These are phyloP conservation scores for Drosophila lacertosa DNA, from an alignment of 1,140 invertebrate genomes.

Conservation along the genomic window DNA sequence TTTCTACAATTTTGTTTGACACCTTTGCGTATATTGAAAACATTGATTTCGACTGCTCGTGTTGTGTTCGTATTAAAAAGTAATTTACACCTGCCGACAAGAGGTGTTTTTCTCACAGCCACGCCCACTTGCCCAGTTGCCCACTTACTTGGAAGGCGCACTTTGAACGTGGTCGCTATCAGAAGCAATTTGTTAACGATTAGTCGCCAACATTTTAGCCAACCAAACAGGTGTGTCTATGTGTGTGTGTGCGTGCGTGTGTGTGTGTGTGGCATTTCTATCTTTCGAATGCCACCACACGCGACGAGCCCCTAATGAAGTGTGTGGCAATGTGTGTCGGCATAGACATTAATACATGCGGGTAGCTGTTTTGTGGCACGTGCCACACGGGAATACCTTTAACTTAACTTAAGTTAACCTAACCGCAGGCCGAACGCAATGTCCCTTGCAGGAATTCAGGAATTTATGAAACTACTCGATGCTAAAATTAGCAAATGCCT, in stretches of 20 bases:
- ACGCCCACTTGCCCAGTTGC: conserved; percentile 21
- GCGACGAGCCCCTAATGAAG: conserved; percentile 34
- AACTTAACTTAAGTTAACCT: not conserved
- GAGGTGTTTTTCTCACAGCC: conserved; percentile 60
- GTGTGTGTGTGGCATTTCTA: conserved; percentile 18
- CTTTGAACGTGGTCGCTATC: conserved; percentile 57
- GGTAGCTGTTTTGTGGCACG: conserved; percentile 27
- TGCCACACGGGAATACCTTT: conserved; percentile 41
- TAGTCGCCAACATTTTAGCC: conserved; percentile 52
- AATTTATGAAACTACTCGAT: conserved; percentile 24
- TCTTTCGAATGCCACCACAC: conserved; percentile 36
- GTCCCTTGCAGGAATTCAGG: conserved; percentile 1
- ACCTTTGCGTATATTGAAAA: conserved; percentile 53
- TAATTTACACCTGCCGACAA: conserved; percentile 73
- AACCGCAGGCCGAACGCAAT: conserved; percentile 12
- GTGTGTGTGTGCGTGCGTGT: not conserved
- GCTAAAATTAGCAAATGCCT: conserved; percentile 9
- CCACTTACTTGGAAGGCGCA: conserved; percentile 36
- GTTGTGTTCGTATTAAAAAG: conserved; percentile 69
- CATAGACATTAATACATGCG: conserved; percentile 39
- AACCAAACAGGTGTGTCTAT: conserved; percentile 18
- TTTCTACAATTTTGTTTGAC: conserved; percentile 72
- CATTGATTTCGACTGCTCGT: conserved; percentile 41
- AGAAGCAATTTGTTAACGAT: conserved; percentile 77
- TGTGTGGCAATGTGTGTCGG: conserved; percentile 30